Evolutionary conservation across 2,888 invertebrate genomes (phyloP).

Genomic region (Melieria picta): DNA sequence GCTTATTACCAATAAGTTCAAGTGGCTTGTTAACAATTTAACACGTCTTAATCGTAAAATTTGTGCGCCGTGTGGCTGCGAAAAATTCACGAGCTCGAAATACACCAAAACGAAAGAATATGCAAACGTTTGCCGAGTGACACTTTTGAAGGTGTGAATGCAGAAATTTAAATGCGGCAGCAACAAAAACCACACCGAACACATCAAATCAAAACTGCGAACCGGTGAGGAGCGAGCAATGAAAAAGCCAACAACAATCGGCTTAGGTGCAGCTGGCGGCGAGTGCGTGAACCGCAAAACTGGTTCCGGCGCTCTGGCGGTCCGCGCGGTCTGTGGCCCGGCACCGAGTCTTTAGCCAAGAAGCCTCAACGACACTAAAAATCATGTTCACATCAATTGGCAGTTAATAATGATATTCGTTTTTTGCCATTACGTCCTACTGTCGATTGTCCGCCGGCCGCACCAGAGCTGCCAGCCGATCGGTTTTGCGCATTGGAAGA

Average conservation of each 20-base stretch:
- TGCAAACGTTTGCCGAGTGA: constrained; percentile 25
- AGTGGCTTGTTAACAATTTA: constrained; percentile 67
- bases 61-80: constrained; percentile 51
- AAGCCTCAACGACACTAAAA: constrained; percentile 28
- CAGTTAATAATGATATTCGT: constrained; percentile 52
- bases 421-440: constrained; percentile 21
- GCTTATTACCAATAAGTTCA: constrained; percentile 64
- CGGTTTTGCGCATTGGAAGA: too few relatives aligned
- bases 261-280: background rate
- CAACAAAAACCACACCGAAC: background rate
- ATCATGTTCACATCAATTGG: constrained; percentile 48
- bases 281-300: background rate
- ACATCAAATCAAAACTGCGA: background rate
- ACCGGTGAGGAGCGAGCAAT: background rate
- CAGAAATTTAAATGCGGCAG: constrained; percentile 42
- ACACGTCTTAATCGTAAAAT: constrained; percentile 67
- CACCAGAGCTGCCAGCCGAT: background rate
- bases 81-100: background rate
- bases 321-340: background rate
- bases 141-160: constrained; percentile 62
- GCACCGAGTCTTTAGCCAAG: background rate
- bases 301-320: background rate
- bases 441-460: background rate
- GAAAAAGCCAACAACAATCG: background rate
- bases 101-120: background rate